phyloP scores from a whole-genome alignment of 2,113 vertebrate species.

The Lasiurus borealis region DNA sequence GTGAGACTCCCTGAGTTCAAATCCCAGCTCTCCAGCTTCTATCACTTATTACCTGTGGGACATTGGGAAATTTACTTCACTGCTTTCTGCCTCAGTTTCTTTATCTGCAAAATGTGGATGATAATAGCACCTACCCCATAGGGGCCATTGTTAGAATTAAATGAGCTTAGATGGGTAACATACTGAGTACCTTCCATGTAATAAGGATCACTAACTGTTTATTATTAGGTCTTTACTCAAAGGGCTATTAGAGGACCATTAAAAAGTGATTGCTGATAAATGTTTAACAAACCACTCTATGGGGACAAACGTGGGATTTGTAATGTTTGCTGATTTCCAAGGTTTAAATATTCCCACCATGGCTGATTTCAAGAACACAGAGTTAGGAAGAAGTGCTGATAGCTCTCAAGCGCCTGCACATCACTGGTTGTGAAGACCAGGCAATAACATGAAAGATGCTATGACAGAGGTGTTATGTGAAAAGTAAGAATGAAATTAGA shows the following conservation, averaged over 20 bases:
- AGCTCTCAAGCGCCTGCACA: neutral
- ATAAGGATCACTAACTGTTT: neutral
- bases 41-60: neutral
- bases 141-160: neutral
- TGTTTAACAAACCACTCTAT: neutral
- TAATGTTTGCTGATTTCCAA: neutral
- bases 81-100: neutral
- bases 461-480: neutral
- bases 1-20: neutral
- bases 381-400: neutral
- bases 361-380: neutral
- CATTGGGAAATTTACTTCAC: neutral
- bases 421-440: neutral
- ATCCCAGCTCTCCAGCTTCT: neutral
- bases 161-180: neutral
- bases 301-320: neutral
- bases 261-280: neutral
- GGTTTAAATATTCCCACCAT: neutral
- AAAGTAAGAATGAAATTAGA: constrained; percentile 39
- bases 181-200: neutral
- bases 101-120: neutral
- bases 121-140: neutral
- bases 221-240: neutral
- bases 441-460: neutral
- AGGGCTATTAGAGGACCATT: neutral